phyloP scores from a whole-genome alignment of 2,797 vertebrate genomes.

The Sebastes ruberrimus region DNA sequence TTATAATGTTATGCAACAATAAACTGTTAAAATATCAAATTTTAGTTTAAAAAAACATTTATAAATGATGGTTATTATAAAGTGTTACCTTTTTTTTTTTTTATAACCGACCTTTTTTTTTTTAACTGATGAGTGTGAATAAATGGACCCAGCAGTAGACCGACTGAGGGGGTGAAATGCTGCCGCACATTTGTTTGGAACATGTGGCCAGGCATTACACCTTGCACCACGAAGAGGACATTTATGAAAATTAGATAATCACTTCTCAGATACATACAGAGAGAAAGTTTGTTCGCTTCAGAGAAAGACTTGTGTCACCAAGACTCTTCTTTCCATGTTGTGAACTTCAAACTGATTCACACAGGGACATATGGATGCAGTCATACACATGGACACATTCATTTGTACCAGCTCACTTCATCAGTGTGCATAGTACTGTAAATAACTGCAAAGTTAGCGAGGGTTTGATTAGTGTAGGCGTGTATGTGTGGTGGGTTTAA shows the following conservation, averaged over 20 bases:
- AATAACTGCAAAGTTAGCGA: background rate
- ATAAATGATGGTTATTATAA: too few relatives aligned
- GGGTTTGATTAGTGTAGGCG: background rate
- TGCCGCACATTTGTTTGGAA: too few relatives aligned
- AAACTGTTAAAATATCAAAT: too few relatives aligned
- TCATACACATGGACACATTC: background rate
- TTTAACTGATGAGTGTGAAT: too few relatives aligned
- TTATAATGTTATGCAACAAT: too few relatives aligned
- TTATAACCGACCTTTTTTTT: too few relatives aligned
- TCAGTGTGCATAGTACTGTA: background rate
- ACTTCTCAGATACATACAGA: background rate
- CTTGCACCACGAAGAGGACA: background rate
- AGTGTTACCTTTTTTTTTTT: too few relatives aligned
- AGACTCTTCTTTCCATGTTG: background rate
- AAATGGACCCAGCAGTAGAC: too few relatives aligned
- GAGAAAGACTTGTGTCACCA: background rate
- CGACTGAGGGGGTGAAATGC: too few relatives aligned
- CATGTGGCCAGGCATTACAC: too few relatives aligned
- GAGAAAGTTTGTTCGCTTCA: background rate
- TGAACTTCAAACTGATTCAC: background rate
- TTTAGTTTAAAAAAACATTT: too few relatives aligned
- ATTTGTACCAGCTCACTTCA: background rate
- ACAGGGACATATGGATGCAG: background rate
- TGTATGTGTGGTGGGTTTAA: background rate
- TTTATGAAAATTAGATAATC: background rate